Evolutionary conservation across 2,113 vertebrate species (phyloP), one percentile per base, ranked within the genome.

Genomic region (Syrrhaptes paradoxus): DNA sequence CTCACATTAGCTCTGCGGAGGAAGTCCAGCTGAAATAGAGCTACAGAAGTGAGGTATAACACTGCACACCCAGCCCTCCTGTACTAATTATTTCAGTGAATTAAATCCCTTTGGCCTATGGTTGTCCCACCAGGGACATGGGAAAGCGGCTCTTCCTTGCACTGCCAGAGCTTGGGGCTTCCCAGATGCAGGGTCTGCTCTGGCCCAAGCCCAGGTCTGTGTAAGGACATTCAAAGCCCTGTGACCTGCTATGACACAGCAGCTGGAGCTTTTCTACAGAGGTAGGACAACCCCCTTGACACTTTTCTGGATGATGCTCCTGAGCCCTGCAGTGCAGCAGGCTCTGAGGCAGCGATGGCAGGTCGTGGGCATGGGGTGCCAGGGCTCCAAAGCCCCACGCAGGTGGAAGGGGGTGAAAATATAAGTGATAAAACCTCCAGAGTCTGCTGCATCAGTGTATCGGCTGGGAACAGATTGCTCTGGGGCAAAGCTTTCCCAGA

Each of bases 221-320:
- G 13, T 9, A 4, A 0, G 5, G 54, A 21, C 1, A 0, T 51
- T 22, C 7, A 6, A 55, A 76, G 41, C 13, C 22, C 57, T n/a
- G 22, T 12, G 34, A 7, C 58, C 25, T 87, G 43, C 57, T n/a
- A 24, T 14, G 32, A 51, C 10, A 8, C 52, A 82, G 58, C 36
- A 36, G 17, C 70, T 29, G 57, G 21, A 63, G 36, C 45, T 76
- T 52, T 41, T 65, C 68, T 36, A 11, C 34, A 38, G 38, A 17
- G 45, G 36, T 9, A 58, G 18, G 22, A 79, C 46, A 77, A 51
- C 7, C 28, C 18, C 46, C 34, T 10, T 38, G 46, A 9, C 13
- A 4, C 28, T 24, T 31, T 41, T 26, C 9, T 17, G 46, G 21
- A 21, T 45, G 41, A 26, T 32, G 51, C 32, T 85, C 29, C 61